phyloP scores from a whole-genome alignment of 2,888 invertebrate genomes.

The Drosophila sordidula region DNA sequence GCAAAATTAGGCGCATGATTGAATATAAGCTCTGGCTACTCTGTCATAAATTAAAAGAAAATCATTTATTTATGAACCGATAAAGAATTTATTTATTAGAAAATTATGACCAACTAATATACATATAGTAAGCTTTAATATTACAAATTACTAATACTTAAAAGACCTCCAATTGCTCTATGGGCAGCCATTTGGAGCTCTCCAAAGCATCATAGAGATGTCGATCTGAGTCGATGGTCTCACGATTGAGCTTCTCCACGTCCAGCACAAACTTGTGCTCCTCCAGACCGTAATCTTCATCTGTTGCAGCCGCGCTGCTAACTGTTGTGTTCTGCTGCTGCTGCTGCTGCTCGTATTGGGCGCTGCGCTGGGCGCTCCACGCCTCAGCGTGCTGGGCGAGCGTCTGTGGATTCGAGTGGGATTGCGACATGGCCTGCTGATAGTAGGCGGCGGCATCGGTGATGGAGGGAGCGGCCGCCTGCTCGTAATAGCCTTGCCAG shows the following conservation, averaged over 20 bases:
- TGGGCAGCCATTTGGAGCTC: slow-evolving; percentile 93
- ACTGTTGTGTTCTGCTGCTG: slow-evolving; percentile 72
- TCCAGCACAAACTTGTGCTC: slow-evolving; percentile 92
- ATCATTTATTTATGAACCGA: not conserved
- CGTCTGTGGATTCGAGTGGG: slow-evolving; percentile 83
- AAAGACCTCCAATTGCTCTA: slow-evolving; percentile 89
- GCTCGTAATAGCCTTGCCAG: slow-evolving; percentile 92
- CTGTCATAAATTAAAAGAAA: too few relatives aligned
- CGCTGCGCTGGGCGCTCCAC: slow-evolving; percentile 86
- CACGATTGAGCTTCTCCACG: slow-evolving; percentile 91
- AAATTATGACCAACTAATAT: not conserved
- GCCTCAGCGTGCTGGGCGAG: slow-evolving; percentile 85
- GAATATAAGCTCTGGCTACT: too few relatives aligned
- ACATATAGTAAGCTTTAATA: not conserved
- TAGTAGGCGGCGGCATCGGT: slow-evolving; percentile 82
- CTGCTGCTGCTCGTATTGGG: slow-evolving; percentile 83
- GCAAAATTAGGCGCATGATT: too few relatives aligned
- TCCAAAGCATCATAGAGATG: slow-evolving; percentile 93
- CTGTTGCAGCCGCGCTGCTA: slow-evolving; percentile 81
- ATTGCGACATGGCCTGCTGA: slow-evolving; percentile 84
- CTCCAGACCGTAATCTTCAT: slow-evolving; percentile 91
- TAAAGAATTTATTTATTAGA: not conserved
- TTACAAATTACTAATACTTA: slow-evolving; percentile 69
- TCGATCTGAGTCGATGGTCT: slow-evolving; percentile 90
- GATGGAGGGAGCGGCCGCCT: slow-evolving; percentile 80